Percentiles rank a stretch among this genome's conserved stretches.
Conservation (phyloP, 2,888 invertebrate species). For the Xylota sylvarum region DNA sequence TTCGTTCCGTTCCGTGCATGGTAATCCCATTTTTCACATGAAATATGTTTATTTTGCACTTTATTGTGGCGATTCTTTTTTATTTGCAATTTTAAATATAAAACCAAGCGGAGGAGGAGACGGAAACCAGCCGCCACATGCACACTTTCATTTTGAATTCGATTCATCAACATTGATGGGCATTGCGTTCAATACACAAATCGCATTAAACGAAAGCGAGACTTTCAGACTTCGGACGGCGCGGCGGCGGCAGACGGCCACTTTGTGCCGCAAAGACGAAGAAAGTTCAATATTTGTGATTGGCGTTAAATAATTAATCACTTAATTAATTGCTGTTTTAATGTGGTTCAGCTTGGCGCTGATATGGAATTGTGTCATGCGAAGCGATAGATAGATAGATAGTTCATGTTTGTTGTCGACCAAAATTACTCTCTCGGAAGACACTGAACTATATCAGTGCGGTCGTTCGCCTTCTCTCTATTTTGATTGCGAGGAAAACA, state of each 20-base stretch:
- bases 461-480: slow-evolving; percentile 19
- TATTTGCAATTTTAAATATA: slow-evolving; percentile 4
- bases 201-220: slow-evolving; percentile 52
- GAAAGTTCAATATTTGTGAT: slow-evolving; percentile 64
- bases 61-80: slow-evolving; percentile 25
- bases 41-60: slow-evolving; percentile 34
- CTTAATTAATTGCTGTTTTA: slow-evolving; percentile 49
- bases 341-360: slow-evolving; percentile 55
- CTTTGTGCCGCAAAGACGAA: slow-evolving; percentile 11
- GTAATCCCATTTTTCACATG: slow-evolving; percentile 40
- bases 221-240: slow-evolving; percentile 14
- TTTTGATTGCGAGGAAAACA: slow-evolving; percentile 3
- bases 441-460: neutral
- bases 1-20: slow-evolving; percentile 18
- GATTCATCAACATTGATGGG: slow-evolving; percentile 41
- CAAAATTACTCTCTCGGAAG: slow-evolving; percentile 62
- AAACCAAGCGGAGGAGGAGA: neutral
- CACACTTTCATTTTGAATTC: slow-evolving; percentile 49
- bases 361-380: slow-evolving; percentile 54
- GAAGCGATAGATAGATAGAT: slow-evolving; percentile 36
- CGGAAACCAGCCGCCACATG: neutral
- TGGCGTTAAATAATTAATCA: slow-evolving; percentile 60
- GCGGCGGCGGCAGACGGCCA: neutral
- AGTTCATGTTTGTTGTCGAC: slow-evolving; percentile 6
- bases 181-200: slow-evolving; percentile 53